These are phyloP conservation scores for Pachycephala philippinensis DNA, from an alignment of 2,113 vertebrate species.

Conservation along the genomic window DNA sequence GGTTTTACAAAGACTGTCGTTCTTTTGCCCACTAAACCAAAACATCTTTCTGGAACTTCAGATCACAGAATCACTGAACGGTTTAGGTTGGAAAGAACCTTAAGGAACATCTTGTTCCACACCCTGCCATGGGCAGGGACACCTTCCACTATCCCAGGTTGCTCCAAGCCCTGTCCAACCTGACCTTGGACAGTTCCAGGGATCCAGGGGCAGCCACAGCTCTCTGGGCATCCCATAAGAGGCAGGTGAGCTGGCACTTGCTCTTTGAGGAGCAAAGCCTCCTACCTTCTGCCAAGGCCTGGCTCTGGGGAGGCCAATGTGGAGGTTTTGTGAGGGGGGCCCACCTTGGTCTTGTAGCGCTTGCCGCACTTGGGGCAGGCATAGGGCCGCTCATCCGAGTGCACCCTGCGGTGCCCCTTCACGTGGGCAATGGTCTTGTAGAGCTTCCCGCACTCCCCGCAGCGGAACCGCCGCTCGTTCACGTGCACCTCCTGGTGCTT, in stretches of 20 bases:
- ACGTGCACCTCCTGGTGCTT: slow-evolving; percentile 94
- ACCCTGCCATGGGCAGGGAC: background rate
- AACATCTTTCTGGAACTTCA: background rate
- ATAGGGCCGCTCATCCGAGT: slow-evolving; percentile 91
- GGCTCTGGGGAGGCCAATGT: background rate
- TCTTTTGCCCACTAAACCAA: background rate
- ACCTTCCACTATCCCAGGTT: background rate
- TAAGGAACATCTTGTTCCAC: background rate
- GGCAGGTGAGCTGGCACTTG: background rate
- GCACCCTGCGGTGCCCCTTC: slow-evolving; percentile 91
- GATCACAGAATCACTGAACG: background rate
- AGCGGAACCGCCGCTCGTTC: slow-evolving; percentile 91
- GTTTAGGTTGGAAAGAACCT: background rate
- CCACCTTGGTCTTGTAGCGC: slow-evolving; percentile 96
- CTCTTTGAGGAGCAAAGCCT: background rate
- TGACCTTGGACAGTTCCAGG: background rate
- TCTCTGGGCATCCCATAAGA: rapidly evolving
- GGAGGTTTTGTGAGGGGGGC: background rate
- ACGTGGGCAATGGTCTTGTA: slow-evolving; percentile 96
- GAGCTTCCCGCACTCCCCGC: slow-evolving; percentile 94
- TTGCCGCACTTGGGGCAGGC: slow-evolving; percentile 89
- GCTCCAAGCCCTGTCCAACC: background rate
- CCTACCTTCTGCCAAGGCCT: background rate
- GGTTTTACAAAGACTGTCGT: background rate
- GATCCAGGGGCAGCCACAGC: background rate